Evolutionary conservation across 2,113 vertebrate species (phyloP), one percentile per base, ranked within the genome.

Genomic region (Notarius lentiginosus): DNA sequence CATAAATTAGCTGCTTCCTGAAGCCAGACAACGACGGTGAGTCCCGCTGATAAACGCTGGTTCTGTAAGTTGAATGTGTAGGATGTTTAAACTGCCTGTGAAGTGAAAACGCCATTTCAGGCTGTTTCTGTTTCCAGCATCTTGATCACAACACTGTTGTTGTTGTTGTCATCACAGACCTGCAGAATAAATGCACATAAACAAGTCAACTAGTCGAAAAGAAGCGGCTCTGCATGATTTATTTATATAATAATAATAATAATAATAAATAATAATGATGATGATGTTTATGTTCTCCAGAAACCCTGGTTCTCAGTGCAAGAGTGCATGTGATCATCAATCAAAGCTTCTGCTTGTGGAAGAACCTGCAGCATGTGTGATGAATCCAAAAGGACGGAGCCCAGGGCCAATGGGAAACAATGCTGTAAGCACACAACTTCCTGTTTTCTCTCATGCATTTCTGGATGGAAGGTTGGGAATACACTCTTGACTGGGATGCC

Each of bases 381-480:
- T 30, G 94, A 95, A 14, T 79, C 85, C 84, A 95, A 92, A 91
- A 95, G 90, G 90, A 51, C 90, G 7, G 95, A 96, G 77, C 79
- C 84, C 81, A 94, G 94, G 77, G 61, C 90, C 87, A 91, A 93
- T 8, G 94, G 94, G 87, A 96, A 95, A 91, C 95, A 95, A 90
- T 96, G 94, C 90, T 96, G 95, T 96, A 87, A 96, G 95, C 93
- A 73, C 66, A 89, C 30, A 58, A 10, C 9, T 34, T 80, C 27
- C 58, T 47, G 66, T 27, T 4, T 60, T 58, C 61, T n/a, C 17
- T 47, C 41, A 5, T 58, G 15, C 56, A 65, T 65, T 65, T 65
- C 24, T 65, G 17, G 61, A 9, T 65, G 22, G 1, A 11, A n/a
- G 61, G 24, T 0, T 0, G 3, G 24, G 8, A 15, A 41, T 41